Base-by-base conservation (phyloP, 1,140 invertebrate species). In the Drosophila ironensis region DNA sequence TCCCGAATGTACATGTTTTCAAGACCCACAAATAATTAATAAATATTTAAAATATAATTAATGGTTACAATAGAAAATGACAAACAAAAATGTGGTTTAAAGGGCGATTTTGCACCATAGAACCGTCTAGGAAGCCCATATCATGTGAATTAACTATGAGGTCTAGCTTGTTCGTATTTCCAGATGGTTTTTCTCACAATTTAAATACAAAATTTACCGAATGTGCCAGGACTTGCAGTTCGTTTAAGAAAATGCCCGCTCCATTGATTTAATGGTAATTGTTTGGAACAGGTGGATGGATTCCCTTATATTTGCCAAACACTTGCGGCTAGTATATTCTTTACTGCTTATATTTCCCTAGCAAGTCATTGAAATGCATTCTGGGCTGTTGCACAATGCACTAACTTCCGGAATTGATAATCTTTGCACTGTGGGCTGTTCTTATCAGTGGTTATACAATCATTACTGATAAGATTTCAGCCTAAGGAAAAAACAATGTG, bases 391-490 rank as follows among this genome's bases (percentile, higher is more conserved):
- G 8, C 6, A 4, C 3, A 25, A 22, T 2, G 17, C 11, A 47
- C 7, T 22, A 1, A 66, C 28, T 59, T 73, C 60, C 69, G 42
- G 20, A 24, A 38, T 28, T 52, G 52, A 52, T 73, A 67, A 67
- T 14, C 12, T 7, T 27, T 37, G 11, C 22, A 20, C 4, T 22
- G 11, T 2, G 14, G 14, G 9, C 28, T 42, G 40, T 35, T 44
- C 17, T 67, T 76, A 72, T 76, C 72, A 54, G 16, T 4, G 35
- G 42, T 59, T 66, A 57, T 20, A 37, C 25, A 59, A 70, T 25
- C 2, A 6, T 27, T 17, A 16, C 35, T 19, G 45, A 56, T 37
- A 60, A 22, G 5, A 35, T 33, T 33, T 46, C 9, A 14, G 9
- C 6, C 4, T 19, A 24, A 14, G 35, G 7, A 27, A 37, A 44